phyloP scores from a whole-genome alignment of 2,113 vertebrate genomes.

The Esox niger region DNA sequence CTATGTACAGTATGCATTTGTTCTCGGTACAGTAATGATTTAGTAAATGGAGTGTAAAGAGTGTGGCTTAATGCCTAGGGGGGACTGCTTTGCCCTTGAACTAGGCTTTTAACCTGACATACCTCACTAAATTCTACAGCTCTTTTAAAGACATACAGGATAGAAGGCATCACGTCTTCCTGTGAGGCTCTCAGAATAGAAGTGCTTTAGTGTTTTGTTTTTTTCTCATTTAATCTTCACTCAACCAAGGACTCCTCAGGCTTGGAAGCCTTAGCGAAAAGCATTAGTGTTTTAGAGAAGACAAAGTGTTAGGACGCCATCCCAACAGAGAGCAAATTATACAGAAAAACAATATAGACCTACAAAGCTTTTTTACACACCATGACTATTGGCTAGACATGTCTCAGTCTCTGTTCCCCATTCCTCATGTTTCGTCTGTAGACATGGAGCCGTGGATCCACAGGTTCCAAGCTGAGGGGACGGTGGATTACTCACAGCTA shows the following conservation, averaged over 20 bases:
- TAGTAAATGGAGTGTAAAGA: slow-evolving; percentile 9
- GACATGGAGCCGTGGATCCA: slow-evolving; percentile 94
- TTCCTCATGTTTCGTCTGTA: slow-evolving; percentile 58
- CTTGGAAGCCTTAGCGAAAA: neutral
- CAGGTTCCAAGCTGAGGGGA: slow-evolving; percentile 87
- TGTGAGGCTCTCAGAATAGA: neutral
- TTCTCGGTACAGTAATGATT: slow-evolving; percentile 3
- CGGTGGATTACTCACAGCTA: slow-evolving; percentile 95
- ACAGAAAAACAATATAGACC: neutral
- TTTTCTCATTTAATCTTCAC: neutral
- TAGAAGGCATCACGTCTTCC: neutral
- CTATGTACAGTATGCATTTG: neutral
- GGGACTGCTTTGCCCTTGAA: neutral
- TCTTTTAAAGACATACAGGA: neutral
- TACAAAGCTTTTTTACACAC: neutral
- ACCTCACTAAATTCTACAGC: neutral
- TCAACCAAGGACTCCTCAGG: neutral
- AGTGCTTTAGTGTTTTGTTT: neutral
- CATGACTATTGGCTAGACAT: neutral
- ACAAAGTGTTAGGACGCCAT: too few relatives aligned
- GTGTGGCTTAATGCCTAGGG: neutral
- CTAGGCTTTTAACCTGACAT: neutral
- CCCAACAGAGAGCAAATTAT: neutral
- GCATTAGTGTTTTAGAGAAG: neutral
- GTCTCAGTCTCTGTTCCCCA: neutral